These are phyloP conservation scores for Eptatretus atami DNA, from an alignment of 2,797 vertebrate species.

Conservation along the genomic window DNA sequence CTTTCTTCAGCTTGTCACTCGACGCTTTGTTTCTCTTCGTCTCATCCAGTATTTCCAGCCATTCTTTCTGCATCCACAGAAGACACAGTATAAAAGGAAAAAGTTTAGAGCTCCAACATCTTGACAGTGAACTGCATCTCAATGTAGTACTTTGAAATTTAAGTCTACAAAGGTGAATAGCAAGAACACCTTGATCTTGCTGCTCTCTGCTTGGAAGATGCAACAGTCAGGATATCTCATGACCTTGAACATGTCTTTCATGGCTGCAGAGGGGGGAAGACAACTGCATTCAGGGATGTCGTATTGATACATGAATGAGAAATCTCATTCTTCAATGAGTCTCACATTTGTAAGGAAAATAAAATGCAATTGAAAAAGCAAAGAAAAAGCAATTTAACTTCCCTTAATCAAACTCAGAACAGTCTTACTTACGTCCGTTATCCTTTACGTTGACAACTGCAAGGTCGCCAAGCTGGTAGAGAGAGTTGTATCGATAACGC, in stretches of 20 bases:
- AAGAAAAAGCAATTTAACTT: too few relatives aligned
- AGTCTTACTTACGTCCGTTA: conserved; percentile 22
- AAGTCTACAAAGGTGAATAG: neutral
- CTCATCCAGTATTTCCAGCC: conserved; percentile 78
- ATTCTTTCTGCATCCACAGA: conserved; percentile 27
- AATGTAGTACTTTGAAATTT: too few relatives aligned
- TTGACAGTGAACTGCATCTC: too few relatives aligned
- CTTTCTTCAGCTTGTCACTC: conserved; percentile 35
- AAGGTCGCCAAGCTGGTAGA: conserved; percentile 66
- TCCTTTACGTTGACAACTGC: conserved; percentile 90
- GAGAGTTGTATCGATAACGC: conserved; percentile 52
- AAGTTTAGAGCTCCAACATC: too few relatives aligned
- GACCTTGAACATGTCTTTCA: conserved; percentile 99
- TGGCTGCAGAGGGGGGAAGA: conserved; percentile 14
- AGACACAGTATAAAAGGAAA: too few relatives aligned
- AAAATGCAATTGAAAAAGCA: too few relatives aligned
- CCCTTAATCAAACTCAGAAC: too few relatives aligned
- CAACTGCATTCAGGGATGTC: neutral
- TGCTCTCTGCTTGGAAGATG: conserved; percentile 86
- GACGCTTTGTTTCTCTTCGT: conserved; percentile 58
- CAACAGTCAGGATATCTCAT: conserved; percentile 88
- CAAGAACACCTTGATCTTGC: conserved; percentile 36
- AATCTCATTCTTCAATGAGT: too few relatives aligned
- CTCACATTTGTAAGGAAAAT: too few relatives aligned
- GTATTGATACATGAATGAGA: neutral